Percentiles rank a stretch among this genome's conserved stretches.
These are phyloP conservation scores for Silurus aristotelis DNA, from an alignment of 2,797 vertebrate species.

Conservation along the genomic window DNA sequence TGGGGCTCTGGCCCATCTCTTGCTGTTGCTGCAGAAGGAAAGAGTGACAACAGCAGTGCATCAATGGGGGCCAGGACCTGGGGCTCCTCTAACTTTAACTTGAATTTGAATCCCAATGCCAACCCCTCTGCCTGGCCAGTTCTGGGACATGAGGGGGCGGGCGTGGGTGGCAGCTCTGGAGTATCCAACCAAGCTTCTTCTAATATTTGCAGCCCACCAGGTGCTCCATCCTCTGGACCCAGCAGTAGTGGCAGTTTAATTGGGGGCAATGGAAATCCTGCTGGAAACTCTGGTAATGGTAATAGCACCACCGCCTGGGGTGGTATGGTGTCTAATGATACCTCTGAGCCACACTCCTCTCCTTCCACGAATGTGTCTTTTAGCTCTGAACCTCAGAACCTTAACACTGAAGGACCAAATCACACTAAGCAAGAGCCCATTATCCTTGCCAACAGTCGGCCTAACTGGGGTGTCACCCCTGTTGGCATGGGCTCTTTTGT, in stretches of 20 bases:
- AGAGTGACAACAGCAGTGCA: constrained; percentile 82
- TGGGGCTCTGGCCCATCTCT: constrained; percentile 80
- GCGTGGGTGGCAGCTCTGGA: constrained; percentile 87
- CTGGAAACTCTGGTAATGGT: constrained; percentile 79
- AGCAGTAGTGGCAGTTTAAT: constrained; percentile 68
- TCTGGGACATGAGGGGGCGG: constrained; percentile 89
- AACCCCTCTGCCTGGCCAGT: constrained; percentile 96
- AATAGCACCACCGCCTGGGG: constrained; percentile 88
- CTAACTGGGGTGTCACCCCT: constrained; percentile 82
- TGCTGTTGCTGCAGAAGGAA: constrained; percentile 76
- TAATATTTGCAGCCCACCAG: constrained; percentile 69
- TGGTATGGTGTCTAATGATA: constrained; percentile 82
- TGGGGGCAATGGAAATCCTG: constrained; percentile 77
- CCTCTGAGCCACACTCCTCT: constrained; percentile 84
- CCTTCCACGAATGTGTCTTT: constrained; percentile 95
- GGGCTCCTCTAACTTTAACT: constrained; percentile 92
- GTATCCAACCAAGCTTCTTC: constrained; percentile 80
- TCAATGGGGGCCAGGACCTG: constrained; percentile 85
- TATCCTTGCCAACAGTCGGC: constrained; percentile 84
- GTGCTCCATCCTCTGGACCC: constrained; percentile 45
- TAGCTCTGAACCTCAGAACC: constrained; percentile 98
- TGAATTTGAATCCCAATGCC: constrained; percentile 98
- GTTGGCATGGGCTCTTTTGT: constrained; percentile 79
- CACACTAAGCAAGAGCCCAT: constrained; percentile 83
- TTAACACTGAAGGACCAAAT: constrained; percentile 99